phyloP scores from a whole-genome alignment of 2,888 invertebrate species.

The Microctonus aethiopoides region DNA sequence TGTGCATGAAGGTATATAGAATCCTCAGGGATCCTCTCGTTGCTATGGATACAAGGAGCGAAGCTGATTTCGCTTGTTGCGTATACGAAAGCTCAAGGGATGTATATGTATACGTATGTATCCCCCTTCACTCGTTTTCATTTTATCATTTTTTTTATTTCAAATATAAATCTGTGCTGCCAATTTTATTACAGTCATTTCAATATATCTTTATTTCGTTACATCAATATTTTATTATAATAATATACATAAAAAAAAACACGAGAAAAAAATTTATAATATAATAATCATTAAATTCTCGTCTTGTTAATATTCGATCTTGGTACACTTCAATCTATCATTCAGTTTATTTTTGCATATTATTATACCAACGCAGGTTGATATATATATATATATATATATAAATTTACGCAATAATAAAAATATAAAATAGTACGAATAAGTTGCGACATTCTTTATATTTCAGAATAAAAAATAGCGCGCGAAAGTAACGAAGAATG shows the following conservation, averaged over 20 bases:
- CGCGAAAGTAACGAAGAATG: neutral
- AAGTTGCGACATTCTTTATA: neutral
- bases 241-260: no score
- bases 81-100: conserved; percentile 38
- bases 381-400: neutral
- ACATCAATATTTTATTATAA: no score
- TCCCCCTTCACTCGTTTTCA: no score
- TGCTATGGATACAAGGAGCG: conserved; percentile 46
- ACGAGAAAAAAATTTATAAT: no score
- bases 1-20: conserved; percentile 12
- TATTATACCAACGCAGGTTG: neutral
- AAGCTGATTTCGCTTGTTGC: conserved; percentile 47
- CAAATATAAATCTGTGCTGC: neutral
- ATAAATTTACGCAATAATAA: neutral
- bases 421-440: neutral
- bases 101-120: neutral
- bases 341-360: neutral
- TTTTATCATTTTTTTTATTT: neutral
- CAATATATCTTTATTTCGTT: no score
- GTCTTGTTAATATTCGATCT: no score
- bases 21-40: conserved; percentile 46
- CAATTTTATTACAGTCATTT: no score
- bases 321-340: neutral
- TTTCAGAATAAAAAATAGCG: conserved; percentile 8
- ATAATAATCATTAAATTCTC: no score